Base-by-base conservation (phyloP, 2,797 vertebrate species). In the Enteromius unitaeniatus region DNA sequence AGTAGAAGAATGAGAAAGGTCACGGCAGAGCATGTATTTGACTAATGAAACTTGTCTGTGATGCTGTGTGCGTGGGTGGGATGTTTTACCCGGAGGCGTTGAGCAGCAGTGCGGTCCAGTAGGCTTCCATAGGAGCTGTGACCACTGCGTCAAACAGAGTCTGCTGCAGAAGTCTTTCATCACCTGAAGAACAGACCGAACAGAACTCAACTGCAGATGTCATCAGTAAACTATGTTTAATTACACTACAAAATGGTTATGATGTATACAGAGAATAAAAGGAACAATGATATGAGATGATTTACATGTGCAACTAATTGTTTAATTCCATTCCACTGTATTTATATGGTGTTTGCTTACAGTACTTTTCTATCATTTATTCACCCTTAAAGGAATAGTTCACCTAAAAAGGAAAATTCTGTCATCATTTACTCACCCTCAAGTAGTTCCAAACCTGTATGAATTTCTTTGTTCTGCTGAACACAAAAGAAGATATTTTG, bases 111-210 rank as follows among this genome's bases (percentile, higher is more conserved):
- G 97, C 94, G 0, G 97, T 99, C 98, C 98, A 99, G 89, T 99
- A 99, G 26, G 97, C 98, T 89, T 99, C 98, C 95, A 99, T 95
- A 40, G 98, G 98, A 67, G 98, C 98, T 0, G 98, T 98, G 83
- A 99, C 97, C 85, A 98, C 97, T 0, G 97, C 97, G 5, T 99
- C 98, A 73, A 99, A 98, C 5, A 99, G 92, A 28, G 97, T 96
- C 88, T 98, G 96, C 80, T 94, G 95, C 65, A 99, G 87, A 86
- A 99, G 89, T 62, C 95, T 93, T 69, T 93, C 90, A 26, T 99
- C 96, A 91, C 98, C 98, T 99, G 89, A 74, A 62, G 58, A 82
- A 84, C 68, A 85, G 28, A 83, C 49, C 60, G 31, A 58, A 49
- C 28, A 62, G 13, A 40, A 65, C 11, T 0, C 45, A n/a, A 37